Percentiles rank a stretch among this genome's conserved stretches.
Conservation (phyloP, 1,140 invertebrate species). For the Trypoxylus dichotomus region DNA sequence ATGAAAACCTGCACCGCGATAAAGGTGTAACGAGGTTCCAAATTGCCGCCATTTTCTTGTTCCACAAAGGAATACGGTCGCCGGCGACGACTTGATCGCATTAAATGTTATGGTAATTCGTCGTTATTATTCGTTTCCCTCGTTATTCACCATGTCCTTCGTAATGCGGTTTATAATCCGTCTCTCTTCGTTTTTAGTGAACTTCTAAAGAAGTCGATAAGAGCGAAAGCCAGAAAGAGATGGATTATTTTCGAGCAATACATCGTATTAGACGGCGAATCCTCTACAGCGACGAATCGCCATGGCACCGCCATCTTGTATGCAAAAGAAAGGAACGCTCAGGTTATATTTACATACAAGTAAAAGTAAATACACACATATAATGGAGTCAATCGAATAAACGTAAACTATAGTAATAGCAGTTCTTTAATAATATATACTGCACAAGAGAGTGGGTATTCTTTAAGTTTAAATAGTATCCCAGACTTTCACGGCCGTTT, state of each 20-base stretch:
- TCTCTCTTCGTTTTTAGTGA: neutral
- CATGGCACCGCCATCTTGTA: neutral
- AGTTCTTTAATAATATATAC: too few species aligned
- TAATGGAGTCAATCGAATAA: too few species aligned
- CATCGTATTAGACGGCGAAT: neutral
- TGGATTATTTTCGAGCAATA: neutral
- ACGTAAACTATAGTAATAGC: too few species aligned
- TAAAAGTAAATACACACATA: too few species aligned
- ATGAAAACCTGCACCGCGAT: neutral
- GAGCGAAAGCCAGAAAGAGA: neutral
- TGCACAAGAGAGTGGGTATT: too few species aligned
- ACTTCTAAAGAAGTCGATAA: neutral
- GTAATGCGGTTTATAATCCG: neutral
- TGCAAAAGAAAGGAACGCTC: neutral
- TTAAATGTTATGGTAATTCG: slow-evolving; percentile 24
- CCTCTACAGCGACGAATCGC: neutral
- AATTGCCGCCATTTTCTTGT: slow-evolving; percentile 18
- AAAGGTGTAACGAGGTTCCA: slow-evolving; percentile 17
- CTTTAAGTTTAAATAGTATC: too few species aligned
- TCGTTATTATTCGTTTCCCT: slow-evolving; percentile 4
- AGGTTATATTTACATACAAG: neutral
- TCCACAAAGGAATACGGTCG: neutral
- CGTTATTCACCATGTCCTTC: neutral
- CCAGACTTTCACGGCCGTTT: too few species aligned
- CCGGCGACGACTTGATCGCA: neutral